These are phyloP conservation scores for Melipona bicolor DNA, from an alignment of 2,888 invertebrate species.

Conservation along the genomic window DNA sequence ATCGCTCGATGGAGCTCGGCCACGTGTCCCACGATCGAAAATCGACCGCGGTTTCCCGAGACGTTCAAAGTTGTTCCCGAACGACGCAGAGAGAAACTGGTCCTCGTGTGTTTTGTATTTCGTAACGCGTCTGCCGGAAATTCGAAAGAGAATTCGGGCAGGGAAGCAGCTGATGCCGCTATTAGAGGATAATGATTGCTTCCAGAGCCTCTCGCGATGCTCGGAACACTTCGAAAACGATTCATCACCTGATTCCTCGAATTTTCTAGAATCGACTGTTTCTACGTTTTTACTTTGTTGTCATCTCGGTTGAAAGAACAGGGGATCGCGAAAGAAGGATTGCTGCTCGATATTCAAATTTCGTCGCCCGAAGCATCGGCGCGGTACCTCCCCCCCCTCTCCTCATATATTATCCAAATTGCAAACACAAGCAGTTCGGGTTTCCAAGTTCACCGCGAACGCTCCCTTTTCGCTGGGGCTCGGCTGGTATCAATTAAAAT, in stretches of 20 bases:
- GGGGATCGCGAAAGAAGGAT: not conserved
- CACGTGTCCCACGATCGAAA: constrained; percentile 60
- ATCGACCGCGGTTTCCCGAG: constrained; percentile 21
- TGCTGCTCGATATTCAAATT: not conserved
- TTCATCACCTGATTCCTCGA: too few species aligned
- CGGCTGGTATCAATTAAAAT: constrained; percentile 48
- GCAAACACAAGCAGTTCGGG: not conserved
- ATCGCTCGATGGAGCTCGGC: constrained; percentile 50
- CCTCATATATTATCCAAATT: not conserved
- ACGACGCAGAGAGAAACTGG: not conserved
- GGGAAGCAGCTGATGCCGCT: too few species aligned
- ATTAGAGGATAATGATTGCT: too few species aligned
- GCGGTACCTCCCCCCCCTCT: too few species aligned
- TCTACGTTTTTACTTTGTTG: not conserved
- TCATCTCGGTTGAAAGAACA: not conserved
- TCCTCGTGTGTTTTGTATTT: too few species aligned
- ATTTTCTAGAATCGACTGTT: too few species aligned
- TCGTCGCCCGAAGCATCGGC: too few species aligned
- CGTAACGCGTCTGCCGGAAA: not conserved
- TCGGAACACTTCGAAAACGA: too few species aligned
- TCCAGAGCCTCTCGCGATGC: too few species aligned
- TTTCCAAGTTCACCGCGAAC: constrained; percentile 8
- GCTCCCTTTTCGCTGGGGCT: not conserved
- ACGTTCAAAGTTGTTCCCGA: not conserved
- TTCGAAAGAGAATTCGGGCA: not conserved